A percentile compares a stretch with the other conserved stretches of the same genome.
Evolutionary conservation across 2,113 vertebrate genomes (phyloP).

Genomic region (Gorsachius goisagi): DNA sequence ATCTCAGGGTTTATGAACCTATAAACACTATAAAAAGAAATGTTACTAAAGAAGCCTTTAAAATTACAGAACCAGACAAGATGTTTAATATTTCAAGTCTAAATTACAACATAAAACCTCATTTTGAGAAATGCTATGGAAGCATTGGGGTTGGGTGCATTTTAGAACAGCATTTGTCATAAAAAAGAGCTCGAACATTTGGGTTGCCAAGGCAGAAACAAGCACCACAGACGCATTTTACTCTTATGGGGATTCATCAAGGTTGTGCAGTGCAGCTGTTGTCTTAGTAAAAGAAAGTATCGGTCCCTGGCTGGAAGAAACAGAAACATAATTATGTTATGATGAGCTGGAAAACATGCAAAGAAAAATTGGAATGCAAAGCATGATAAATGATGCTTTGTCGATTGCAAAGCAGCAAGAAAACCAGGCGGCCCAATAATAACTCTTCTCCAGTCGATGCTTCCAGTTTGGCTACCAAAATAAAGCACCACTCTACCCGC

Average conservation of each 20-base stretch:
- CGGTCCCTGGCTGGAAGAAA: constrained; percentile 62
- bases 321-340: constrained; percentile 71
- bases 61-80: constrained; percentile 10
- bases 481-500: not conserved
- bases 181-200: constrained; percentile 46
- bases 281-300: constrained; percentile 66
- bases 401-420: constrained; percentile 45
- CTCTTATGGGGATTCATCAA: constrained; percentile 64
- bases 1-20: not conserved
- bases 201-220: constrained; percentile 59
- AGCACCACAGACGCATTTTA: constrained; percentile 49
- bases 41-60: not conserved
- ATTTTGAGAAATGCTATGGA: constrained; percentile 3
- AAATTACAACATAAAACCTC: constrained; percentile 40
- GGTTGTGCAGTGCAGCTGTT: constrained; percentile 72
- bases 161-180: constrained; percentile 42
- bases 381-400: constrained; percentile 61
- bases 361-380: constrained; percentile 67
- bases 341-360: constrained; percentile 70
- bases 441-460: constrained; percentile 19
- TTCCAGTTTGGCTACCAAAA: constrained; percentile 54
- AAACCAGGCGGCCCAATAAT: not conserved
- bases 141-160: constrained; percentile 17
- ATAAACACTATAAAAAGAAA: constrained; percentile 43
- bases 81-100: constrained; percentile 37